A percentile compares a stretch with the other conserved stretches of the same genome.
Evolutionary conservation across 2,888 invertebrate species (phyloP).

Genomic region (Stenotaenia linearis): DNA sequence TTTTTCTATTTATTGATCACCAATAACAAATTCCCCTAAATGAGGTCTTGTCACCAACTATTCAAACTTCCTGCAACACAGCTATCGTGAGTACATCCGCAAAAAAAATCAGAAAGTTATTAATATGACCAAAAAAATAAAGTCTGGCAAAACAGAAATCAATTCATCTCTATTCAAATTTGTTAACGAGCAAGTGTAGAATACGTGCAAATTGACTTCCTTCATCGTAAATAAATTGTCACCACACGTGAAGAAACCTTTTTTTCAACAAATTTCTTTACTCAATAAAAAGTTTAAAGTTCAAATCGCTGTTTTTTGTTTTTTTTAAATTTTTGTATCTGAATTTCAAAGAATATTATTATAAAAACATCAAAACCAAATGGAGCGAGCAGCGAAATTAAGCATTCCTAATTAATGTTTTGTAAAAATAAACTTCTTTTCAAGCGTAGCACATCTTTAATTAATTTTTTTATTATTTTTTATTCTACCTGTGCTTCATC

Average conservation of each 20-base stretch:
- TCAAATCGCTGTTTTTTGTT: no score
- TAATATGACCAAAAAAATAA: background rate
- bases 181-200: background rate
- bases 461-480: constrained; percentile 1
- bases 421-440: background rate
- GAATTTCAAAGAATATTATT: background rate
- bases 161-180: background rate
- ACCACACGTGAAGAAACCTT: background rate
- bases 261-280: no score
- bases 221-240: background rate
- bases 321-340: no score
- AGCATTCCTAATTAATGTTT: background rate
- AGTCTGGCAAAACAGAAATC: background rate
- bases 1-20: no score
- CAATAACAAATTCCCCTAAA: no score
- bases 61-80: no score
- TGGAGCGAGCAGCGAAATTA: background rate
- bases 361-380: background rate
- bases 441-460: background rate
- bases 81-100: no score
- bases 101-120: background rate
- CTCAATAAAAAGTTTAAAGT: no score
- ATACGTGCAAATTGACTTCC: background rate
- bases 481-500: background rate
- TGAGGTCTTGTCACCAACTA: no score